Evolutionary conservation across 1,140 invertebrate species (phyloP), one percentile per base, ranked within the genome.

Genomic region (Trichogramma pretiosum): DNA sequence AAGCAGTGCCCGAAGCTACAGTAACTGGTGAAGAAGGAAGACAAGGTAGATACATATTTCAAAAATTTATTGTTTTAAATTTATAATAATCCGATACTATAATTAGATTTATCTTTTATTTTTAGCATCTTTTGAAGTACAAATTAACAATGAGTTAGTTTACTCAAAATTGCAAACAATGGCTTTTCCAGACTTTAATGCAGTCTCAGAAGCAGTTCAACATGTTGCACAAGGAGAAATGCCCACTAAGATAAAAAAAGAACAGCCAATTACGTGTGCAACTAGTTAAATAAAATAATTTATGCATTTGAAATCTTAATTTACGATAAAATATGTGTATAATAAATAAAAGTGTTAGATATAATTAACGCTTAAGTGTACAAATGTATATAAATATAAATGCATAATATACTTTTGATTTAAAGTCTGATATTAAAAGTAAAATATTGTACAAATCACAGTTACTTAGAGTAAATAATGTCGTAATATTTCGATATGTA

Each of bases 81-180:
- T 28, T 39, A n/a, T n/a, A n/a, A n/a, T n/a, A n/a, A n/a, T n/a
- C n/a, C n/a, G n/a, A n/a, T n/a, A n/a, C n/a, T n/a, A n/a, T n/a
- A n/a, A n/a, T n/a, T n/a, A n/a, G 18, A 11, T 14, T 22, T 48
- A 16, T 65, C 56, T n/a, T 5, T 23, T 39, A 53, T 55, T 72
- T 74, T 28, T 64, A 82, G 80, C 75, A 44, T 77, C 80, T 3
- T 84, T 83, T 70, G 81, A 84, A 67, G 71, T 83, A 17, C 61
- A 62, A 34, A 68, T 83, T 13, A 81, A 83, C 63, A 72, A 74
- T 32, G 69, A 73, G 50, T 59, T 78, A 40, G 66, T 84, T 28
- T 81, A 83, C 60, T 83, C 81, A 23, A 83, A 82, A 61, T 62
- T 82, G 8, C 69, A 77, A 60, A 79, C 76, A 11, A 74, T 77